Percentiles rank a stretch among this genome's conserved stretches.
phyloP scores from a whole-genome alignment of 2,797 vertebrate species.

The Rhinichthys osculus region DNA sequence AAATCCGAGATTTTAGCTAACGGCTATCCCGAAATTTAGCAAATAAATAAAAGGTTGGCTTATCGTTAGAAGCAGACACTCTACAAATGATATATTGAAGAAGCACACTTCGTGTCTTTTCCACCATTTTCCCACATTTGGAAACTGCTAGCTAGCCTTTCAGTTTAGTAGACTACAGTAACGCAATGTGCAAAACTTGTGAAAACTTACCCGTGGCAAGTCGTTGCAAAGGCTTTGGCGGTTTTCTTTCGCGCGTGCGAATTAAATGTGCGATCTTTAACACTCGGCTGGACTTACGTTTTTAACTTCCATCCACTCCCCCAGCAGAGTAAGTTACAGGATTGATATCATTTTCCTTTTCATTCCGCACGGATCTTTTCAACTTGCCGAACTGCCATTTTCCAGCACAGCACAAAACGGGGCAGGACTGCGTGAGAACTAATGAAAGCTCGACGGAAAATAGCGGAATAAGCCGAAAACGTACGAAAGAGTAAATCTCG shows the following conservation, averaged over 20 bases:
- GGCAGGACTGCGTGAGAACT: slow-evolving; percentile 73
- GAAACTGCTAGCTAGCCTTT: slow-evolving; percentile 58
- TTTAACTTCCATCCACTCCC: slow-evolving; percentile 46
- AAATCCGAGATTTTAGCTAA: not conserved
- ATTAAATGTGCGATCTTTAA: slow-evolving; percentile 11
- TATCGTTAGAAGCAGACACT: not conserved
- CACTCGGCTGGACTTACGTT: slow-evolving; percentile 18
- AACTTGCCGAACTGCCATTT: slow-evolving; percentile 79
- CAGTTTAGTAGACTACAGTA: slow-evolving; percentile 19
- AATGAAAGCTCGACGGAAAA: slow-evolving; percentile 68
- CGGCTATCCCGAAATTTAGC: not conserved
- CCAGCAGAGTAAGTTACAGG: slow-evolving; percentile 18
- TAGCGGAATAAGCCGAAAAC: slow-evolving; percentile 70
- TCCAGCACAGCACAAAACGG: slow-evolving; percentile 75
- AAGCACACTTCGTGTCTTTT: slow-evolving; percentile 65
- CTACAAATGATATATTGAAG: slow-evolving; percentile 3
- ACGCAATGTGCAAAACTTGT: slow-evolving; percentile 79
- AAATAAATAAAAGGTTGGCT: not conserved
- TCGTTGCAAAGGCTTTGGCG: slow-evolving; percentile 30
- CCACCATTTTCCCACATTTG: slow-evolving; percentile 78
- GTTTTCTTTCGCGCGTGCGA: not conserved
- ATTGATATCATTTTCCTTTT: slow-evolving; percentile 66
- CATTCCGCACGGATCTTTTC: slow-evolving; percentile 69
- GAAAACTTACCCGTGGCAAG: slow-evolving; percentile 77
- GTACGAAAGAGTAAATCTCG: slow-evolving; percentile 61